phyloP scores from a whole-genome alignment of 2,113 vertebrate genomes.

The Brachyhypopomus occidentalis region DNA sequence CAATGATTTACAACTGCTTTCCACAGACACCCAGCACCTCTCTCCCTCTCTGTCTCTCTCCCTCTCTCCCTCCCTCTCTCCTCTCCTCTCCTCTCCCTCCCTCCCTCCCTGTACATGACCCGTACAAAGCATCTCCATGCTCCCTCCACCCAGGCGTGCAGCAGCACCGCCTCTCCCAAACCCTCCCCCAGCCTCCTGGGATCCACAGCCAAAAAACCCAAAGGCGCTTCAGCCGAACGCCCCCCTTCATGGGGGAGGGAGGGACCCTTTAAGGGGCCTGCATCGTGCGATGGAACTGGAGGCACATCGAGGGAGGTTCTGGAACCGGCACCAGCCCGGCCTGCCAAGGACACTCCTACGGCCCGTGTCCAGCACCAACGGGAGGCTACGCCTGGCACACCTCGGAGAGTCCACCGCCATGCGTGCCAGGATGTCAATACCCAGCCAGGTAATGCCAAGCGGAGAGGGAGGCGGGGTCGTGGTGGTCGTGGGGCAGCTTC shows the following conservation, averaged over 20 bases:
- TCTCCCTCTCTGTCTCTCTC: not conserved
- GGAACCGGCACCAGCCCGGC: not conserved
- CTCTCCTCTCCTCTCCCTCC: not conserved
- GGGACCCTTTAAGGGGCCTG: not conserved
- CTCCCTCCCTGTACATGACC: not conserved
- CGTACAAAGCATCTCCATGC: not conserved
- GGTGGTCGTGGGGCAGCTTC: not conserved
- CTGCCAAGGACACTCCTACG: not conserved
- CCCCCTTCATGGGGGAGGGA: not conserved
- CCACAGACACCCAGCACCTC: not conserved
- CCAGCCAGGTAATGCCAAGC: not conserved
- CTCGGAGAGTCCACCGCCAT: not conserved
- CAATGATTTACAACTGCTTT: not conserved
- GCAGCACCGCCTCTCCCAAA: not conserved
- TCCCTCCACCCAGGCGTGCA: not conserved
- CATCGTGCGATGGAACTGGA: not conserved
- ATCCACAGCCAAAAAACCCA: slow-evolving; percentile 39
- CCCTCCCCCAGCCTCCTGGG: slow-evolving; percentile 24
- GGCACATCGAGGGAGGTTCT: not conserved
- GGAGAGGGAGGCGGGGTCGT: not conserved
- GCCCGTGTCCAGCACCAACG: slow-evolving; percentile 23
- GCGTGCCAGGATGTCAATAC: not conserved
- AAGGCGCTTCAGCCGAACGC: slow-evolving; percentile 25
- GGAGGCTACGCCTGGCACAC: slow-evolving; percentile 6
- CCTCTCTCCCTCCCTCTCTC: not conserved